phyloP scores from a whole-genome alignment of 2,888 invertebrate species.

The Sesamia inferens region DNA sequence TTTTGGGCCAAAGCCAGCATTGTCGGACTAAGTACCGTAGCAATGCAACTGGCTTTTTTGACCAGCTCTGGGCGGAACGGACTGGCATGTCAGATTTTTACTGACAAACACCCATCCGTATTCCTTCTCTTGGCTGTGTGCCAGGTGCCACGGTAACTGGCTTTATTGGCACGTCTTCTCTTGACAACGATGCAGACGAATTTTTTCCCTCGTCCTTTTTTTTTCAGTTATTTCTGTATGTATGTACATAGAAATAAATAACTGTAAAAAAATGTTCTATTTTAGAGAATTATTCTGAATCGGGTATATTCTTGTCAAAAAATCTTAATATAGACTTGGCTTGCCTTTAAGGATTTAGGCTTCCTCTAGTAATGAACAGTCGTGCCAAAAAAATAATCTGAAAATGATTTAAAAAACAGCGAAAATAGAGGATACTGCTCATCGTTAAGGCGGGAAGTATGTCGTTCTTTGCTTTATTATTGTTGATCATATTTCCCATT shows the following conservation, averaged over 20 bases:
- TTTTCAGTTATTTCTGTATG: not conserved
- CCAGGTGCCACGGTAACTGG: no score
- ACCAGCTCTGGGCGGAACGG: no score
- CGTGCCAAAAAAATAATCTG: not conserved
- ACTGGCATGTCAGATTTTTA: no score
- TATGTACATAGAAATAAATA: no score
- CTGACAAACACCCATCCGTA: no score
- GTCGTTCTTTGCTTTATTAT: slow-evolving; percentile 15
- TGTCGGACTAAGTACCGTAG: no score
- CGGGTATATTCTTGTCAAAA: not conserved
- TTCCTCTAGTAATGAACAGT: not conserved
- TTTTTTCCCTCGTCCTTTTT: no score
- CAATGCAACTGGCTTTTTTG: no score
- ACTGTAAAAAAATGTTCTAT: not conserved
- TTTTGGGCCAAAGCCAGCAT: not conserved
- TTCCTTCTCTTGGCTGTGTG: no score
- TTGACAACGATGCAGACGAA: no score
- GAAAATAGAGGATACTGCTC: not conserved
- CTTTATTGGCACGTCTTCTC: no score
- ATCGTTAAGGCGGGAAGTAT: not conserved
- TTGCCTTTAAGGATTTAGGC: not conserved
- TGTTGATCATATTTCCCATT: slow-evolving; percentile 18
- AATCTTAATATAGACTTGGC: not conserved
- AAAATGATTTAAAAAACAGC: slow-evolving; percentile 6
- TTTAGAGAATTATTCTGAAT: not conserved